Evolutionary conservation across 1,140 invertebrate species (phyloP).

Genomic region (Luehdorfia chinensis): DNA sequence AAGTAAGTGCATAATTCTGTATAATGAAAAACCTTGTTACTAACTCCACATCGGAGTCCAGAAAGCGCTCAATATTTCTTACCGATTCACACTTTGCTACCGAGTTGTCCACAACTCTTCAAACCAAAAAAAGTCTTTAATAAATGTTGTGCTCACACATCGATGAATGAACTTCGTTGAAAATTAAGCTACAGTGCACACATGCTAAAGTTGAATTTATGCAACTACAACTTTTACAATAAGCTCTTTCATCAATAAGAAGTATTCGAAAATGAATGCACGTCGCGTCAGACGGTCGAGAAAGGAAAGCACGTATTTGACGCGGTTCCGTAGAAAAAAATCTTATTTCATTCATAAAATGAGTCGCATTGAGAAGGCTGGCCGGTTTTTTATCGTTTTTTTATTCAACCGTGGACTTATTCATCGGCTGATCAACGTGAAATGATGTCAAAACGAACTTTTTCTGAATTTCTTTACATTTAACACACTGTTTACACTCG

Average conservation of each 20-base stretch:
- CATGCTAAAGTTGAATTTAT: slow-evolving; percentile 19
- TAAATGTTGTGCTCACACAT: slow-evolving; percentile 31
- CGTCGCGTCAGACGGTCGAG: slow-evolving; percentile 52
- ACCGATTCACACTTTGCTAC: slow-evolving; percentile 38
- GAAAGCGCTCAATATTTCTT: slow-evolving; percentile 48
- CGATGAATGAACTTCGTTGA: slow-evolving; percentile 19
- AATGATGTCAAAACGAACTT: slow-evolving; percentile 60
- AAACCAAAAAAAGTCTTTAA: slow-evolving; percentile 37
- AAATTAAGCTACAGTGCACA: slow-evolving; percentile 20
- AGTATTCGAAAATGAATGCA: slow-evolving; percentile 65
- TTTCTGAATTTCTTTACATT: slow-evolving; percentile 38
- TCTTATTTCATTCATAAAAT: slow-evolving; percentile 76
- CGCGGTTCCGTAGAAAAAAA: slow-evolving; percentile 66
- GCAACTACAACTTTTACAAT: slow-evolving; percentile 19
- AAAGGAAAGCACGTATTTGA: slow-evolving; percentile 75
- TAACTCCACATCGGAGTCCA: slow-evolving; percentile 52
- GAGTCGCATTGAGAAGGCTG: slow-evolving; percentile 61
- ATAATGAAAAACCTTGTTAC: slow-evolving; percentile 54
- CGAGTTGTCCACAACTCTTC: slow-evolving; percentile 40
- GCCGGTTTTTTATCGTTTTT: slow-evolving; percentile 37
- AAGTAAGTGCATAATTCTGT: slow-evolving; percentile 44
- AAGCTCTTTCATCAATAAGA: slow-evolving; percentile 35
- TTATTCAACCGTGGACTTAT: slow-evolving; percentile 29
- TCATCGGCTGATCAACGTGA: slow-evolving; percentile 61
- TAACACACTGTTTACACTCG: slow-evolving; percentile 65